These are phyloP conservation scores for Poliocrania exsul DNA, from an alignment of 2,797 vertebrate species.

Conservation along the genomic window DNA sequence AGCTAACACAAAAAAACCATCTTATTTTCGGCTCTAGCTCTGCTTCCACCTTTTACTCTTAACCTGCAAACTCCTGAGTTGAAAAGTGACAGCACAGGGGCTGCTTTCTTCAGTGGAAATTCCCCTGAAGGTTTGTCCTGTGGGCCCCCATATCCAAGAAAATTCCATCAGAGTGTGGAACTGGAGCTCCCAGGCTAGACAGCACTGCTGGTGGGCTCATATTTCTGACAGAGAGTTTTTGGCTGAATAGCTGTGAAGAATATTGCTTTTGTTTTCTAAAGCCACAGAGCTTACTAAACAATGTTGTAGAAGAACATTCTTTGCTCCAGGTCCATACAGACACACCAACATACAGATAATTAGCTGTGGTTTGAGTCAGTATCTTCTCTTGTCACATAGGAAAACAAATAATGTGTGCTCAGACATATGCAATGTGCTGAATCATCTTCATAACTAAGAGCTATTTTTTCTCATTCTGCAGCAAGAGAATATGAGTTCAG, in stretches of 20 bases:
- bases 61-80: neutral
- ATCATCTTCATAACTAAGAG: neutral
- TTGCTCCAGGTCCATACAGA: neutral
- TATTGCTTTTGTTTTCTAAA: neutral
- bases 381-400: neutral
- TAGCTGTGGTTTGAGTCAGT: neutral
- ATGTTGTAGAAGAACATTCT: neutral
- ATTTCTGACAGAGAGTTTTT: neutral
- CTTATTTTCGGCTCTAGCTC: neutral
- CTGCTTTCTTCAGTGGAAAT: neutral
- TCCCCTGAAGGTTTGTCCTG: neutral
- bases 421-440: neutral
- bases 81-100: neutral
- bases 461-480: neutral
- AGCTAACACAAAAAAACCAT: neutral
- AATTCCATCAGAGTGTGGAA: neutral
- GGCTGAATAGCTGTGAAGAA: neutral
- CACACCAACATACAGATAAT: neutral
- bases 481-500: slow-evolving; percentile 76
- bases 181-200: neutral
- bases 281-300: neutral
- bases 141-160: neutral
- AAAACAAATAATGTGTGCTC: neutral
- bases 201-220: neutral
- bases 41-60: neutral